Evolutionary conservation across 2,888 invertebrate species (phyloP).

Genomic region (Andrena flavipes): DNA sequence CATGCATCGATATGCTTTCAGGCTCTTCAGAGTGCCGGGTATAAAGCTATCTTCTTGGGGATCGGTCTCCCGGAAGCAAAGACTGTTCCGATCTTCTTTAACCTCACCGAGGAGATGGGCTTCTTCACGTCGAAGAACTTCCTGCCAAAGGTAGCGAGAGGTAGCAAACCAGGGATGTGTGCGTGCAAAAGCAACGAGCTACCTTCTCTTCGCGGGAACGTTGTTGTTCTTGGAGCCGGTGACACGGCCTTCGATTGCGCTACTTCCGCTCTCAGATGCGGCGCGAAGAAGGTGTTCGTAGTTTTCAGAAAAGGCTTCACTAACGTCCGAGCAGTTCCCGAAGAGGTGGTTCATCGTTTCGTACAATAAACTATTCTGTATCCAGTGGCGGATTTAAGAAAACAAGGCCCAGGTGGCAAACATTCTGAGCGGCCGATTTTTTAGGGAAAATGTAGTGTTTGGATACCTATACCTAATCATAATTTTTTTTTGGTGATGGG

Average conservation of each 20-base stretch:
- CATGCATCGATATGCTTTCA: constrained; percentile 26
- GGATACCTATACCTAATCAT: too few species aligned
- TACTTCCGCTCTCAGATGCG: constrained; percentile 97
- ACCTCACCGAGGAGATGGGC: constrained; percentile 91
- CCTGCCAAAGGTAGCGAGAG: constrained; percentile 93
- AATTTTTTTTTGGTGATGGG: too few species aligned
- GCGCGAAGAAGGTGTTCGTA: constrained; percentile 95
- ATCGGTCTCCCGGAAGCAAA: constrained; percentile 97
- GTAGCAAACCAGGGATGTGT: constrained; percentile 95
- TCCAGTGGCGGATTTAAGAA: not conserved
- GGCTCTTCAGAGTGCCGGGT: constrained; percentile 88
- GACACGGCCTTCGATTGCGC: constrained; percentile 99
- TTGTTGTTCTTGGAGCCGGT: constrained; percentile 97
- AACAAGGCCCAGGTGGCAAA: too few species aligned
- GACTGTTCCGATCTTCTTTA: constrained; percentile 90
- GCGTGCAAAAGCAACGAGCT: constrained; percentile 86
- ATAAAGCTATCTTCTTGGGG: constrained; percentile 93
- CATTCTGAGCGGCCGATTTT: too few species aligned
- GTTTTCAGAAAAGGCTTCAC: constrained; percentile 97
- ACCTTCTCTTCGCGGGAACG: constrained; percentile 92
- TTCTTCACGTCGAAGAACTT: constrained; percentile 98
- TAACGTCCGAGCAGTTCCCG: constrained; percentile 98
- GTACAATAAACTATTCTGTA: not conserved
- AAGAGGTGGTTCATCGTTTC: constrained; percentile 90
- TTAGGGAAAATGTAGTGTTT: too few species aligned